phyloP scores from a whole-genome alignment of 2,113 vertebrate species.

The Thymallus thymallus region DNA sequence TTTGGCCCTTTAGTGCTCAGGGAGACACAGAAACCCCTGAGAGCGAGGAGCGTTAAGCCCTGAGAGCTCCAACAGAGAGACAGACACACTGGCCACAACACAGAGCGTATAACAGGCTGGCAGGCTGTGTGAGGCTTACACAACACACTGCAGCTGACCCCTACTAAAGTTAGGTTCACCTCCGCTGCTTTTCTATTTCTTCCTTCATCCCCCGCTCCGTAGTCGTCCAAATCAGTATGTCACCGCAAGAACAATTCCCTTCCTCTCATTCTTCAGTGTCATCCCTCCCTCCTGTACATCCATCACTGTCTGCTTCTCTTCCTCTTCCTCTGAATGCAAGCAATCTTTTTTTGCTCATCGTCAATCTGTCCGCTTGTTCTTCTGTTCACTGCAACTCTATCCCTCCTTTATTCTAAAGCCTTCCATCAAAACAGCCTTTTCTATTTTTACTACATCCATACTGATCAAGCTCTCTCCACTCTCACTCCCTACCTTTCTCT shows the following conservation, averaged over 20 bases:
- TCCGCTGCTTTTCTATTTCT: too few species aligned
- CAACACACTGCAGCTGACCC: background rate
- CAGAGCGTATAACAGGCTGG: background rate
- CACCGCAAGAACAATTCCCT: conserved; percentile 45
- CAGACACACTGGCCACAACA: background rate
- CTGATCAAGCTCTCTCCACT: background rate
- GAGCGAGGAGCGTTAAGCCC: background rate
- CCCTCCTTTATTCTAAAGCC: conserved; percentile 21
- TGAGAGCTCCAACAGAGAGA: background rate
- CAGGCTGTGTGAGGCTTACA: background rate
- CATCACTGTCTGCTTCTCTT: conserved; percentile 46
- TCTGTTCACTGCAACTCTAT: conserved; percentile 13
- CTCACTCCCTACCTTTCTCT: too few species aligned
- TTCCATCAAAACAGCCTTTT: conserved; percentile 29
- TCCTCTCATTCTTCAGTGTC: conserved; percentile 61
- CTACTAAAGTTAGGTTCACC: background rate
- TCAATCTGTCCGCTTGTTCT: conserved; percentile 18
- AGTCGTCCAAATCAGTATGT: conserved; percentile 38
- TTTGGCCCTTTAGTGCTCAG: background rate
- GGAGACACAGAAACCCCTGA: background rate
- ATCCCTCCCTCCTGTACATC: conserved; percentile 43
- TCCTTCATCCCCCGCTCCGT: conserved; percentile 22
- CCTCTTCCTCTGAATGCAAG: background rate
- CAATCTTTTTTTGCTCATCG: conserved; percentile 20
- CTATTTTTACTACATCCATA: background rate